Base-by-base conservation (phyloP, 2,113 vertebrate genomes). In the Cyprinodon tularosa region DNA sequence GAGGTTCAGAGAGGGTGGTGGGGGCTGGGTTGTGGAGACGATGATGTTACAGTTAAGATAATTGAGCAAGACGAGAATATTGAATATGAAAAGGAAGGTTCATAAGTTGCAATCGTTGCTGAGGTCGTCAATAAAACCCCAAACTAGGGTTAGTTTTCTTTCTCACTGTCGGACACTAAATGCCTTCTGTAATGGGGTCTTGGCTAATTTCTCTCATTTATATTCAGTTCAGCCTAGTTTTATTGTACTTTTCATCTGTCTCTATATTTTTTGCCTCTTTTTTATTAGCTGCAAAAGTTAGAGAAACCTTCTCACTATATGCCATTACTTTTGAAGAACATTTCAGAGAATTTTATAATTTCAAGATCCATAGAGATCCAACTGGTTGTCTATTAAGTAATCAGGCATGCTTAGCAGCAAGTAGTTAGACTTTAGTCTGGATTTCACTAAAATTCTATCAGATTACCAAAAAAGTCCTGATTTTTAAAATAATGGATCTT, bases 41-140 rank as follows among this genome's bases (percentile, higher is more conserved):
- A 72, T 75, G 70, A 76, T 81, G 77, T 79, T 81, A 80, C 65
- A 78, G 81, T 86, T 57, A 36, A 73, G 87, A 90, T 89, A 88
- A 88, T 84, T 88, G 77, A 82, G 76, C 59, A 72, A 71, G 72
- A 74, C 82, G 69, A 66, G 68, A 62, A 66, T 82, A 84, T 80
- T 70, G 87, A 84, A 81, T 83, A 86, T 80, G 77, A 84, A 87
- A 82, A 83, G 77, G 77, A 76, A 66, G 47, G 61, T 77, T 90
- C 67, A 75, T 89, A 86, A 87, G 65, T 82, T 74, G 37, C 53
- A 57, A 68, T 80, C 47, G 17, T 36, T 82, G 77, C 29, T 80
- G 63, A 82, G 81, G 78, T 83, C 77, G 42, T 50, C 44, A 77
- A 47, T 57, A 50, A 70, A 61, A 60, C 77, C 81, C 79, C 68